A percentile compares a stretch with the other conserved stretches of the same genome.
phyloP scores from a whole-genome alignment of 2,888 invertebrate genomes.

The Byasa hedistus region DNA sequence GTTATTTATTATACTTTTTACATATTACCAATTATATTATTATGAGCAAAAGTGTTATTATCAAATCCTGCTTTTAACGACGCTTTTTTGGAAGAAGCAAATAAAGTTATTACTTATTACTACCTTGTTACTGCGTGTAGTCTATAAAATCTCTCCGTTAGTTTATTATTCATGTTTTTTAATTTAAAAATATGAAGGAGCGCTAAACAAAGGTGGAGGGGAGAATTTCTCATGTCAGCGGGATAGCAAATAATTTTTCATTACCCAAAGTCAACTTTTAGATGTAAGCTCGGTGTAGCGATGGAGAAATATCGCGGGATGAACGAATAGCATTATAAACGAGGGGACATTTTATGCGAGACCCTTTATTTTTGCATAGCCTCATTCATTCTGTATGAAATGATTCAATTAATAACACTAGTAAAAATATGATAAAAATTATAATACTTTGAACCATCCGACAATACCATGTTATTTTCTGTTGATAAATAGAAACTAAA shows the following conservation, averaged over 20 bases:
- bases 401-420: background rate
- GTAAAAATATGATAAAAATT: too few relatives aligned
- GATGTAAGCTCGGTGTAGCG: constrained; percentile 7
- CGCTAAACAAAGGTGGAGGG: constrained; percentile 4
- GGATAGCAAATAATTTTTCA: constrained; percentile 20
- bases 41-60: too few relatives aligned
- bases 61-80: too few relatives aligned
- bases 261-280: constrained; percentile 12
- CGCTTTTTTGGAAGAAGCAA: too few relatives aligned
- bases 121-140: too few relatives aligned
- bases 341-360: constrained; percentile 5
- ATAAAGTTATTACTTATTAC: too few relatives aligned
- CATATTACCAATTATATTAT: too few relatives aligned
- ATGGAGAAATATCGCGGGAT: constrained; percentile 9
- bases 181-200: background rate
- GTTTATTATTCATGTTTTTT: background rate
- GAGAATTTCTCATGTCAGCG: constrained; percentile 14
- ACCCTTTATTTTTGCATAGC: constrained; percentile 1
- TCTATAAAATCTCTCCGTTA: too few relatives aligned
- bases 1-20: too few relatives aligned
- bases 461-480: too few relatives aligned
- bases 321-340: constrained; percentile 10
- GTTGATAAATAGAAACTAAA: too few relatives aligned
- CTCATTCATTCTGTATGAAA: background rate
- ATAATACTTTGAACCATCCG: too few relatives aligned